phyloP scores from a whole-genome alignment of 2,888 invertebrate species.

The Yponomeuta sedellus region DNA sequence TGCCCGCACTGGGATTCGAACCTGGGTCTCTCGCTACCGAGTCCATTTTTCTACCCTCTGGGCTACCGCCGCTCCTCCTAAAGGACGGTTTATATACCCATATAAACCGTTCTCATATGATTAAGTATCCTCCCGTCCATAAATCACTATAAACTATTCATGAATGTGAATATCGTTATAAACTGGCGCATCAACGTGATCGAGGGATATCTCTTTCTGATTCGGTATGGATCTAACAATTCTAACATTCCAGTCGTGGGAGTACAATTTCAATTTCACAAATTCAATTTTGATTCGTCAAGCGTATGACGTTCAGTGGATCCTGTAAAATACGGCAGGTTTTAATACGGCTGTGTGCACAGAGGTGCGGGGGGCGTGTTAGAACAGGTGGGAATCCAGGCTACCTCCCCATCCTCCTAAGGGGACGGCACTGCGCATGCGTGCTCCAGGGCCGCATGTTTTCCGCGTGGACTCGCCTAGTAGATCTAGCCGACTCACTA shows the following conservation, averaged over 20 bases:
- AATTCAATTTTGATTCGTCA: slow-evolving; percentile 49
- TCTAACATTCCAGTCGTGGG: no score
- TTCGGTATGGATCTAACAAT: background rate
- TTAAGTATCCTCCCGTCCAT: background rate
- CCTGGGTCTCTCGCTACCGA: no score
- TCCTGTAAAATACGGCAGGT: slow-evolving; percentile 57
- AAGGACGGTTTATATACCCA: no score
- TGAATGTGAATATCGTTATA: no score
- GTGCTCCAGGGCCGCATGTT: slow-evolving; percentile 60
- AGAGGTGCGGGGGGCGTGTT: slow-evolving; percentile 23
- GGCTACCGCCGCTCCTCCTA: no score
- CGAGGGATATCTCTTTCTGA: background rate
- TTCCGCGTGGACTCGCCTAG: slow-evolving; percentile 47
- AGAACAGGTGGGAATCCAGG: slow-evolving; percentile 17
- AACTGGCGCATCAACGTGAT: background rate
- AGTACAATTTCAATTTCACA: slow-evolving; percentile 28
- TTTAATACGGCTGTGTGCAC: slow-evolving; percentile 48
- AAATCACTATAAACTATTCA: background rate
- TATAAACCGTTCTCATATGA: background rate
- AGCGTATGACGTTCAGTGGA: slow-evolving; percentile 44
- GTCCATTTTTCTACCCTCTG: no score
- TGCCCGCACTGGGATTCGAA: no score
- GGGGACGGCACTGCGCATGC: slow-evolving; percentile 49
- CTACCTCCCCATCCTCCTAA: slow-evolving; percentile 22
- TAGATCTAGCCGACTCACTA: slow-evolving; percentile 8